phyloP scores from a whole-genome alignment of 2,888 invertebrate species.

The Hedya salicella region DNA sequence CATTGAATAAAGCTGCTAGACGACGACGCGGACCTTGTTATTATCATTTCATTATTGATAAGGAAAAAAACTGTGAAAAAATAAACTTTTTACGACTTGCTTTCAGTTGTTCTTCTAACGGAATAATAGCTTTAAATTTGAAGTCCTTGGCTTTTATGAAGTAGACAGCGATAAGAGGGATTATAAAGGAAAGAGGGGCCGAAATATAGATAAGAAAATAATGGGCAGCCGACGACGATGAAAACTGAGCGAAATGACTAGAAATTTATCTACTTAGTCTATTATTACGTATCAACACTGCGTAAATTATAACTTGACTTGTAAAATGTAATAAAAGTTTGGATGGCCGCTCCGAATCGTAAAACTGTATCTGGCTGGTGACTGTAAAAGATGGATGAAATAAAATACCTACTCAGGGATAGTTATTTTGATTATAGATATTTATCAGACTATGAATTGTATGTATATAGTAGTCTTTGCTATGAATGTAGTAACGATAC shows the following conservation, averaged over 20 bases:
- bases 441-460: not conserved
- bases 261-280: conserved; percentile 54
- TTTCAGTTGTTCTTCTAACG: conserved; percentile 65
- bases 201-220: conserved; percentile 75
- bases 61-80: conserved; percentile 56
- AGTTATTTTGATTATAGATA: not conserved
- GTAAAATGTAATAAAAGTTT: conserved; percentile 39
- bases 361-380: conserved; percentile 27
- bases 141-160: conserved; percentile 74
- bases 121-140: conserved; percentile 74
- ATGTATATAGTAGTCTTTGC: not conserved
- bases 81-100: conserved; percentile 68
- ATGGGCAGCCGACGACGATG: conserved; percentile 67
- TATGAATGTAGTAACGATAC: too few species aligned
- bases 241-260: conserved; percentile 65
- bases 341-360: conserved; percentile 27
- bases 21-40: conserved; percentile 26
- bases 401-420: not conserved
- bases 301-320: conserved; percentile 42
- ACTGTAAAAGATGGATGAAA: conserved; percentile 17
- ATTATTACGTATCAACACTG: conserved; percentile 53
- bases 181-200: conserved; percentile 72
- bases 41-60: conserved; percentile 59
- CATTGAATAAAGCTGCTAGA: conserved; percentile 3
- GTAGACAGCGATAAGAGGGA: conserved; percentile 74